These are phyloP conservation scores for Syrista parreyssii DNA, from an alignment of 2,888 invertebrate species.

Conservation along the genomic window DNA sequence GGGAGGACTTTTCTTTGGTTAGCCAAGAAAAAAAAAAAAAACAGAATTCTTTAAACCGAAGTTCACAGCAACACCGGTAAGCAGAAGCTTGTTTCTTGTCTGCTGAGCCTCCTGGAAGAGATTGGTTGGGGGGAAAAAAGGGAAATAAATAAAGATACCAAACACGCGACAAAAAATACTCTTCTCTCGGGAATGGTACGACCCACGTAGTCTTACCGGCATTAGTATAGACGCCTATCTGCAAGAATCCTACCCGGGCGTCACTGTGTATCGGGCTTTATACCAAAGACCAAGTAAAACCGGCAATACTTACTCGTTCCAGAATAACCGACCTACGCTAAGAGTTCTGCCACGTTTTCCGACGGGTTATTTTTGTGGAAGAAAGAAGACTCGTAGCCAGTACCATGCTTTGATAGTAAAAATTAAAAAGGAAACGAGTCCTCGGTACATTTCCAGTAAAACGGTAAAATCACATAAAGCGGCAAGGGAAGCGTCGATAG, in stretches of 20 bases:
- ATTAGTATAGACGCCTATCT: not conserved
- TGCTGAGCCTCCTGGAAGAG: not conserved
- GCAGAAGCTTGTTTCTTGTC: not conserved
- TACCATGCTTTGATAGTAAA: not conserved
- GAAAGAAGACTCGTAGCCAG: not conserved
- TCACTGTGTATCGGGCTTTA: not conserved
- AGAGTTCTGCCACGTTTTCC: slow-evolving; percentile 17
- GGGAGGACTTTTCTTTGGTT: not conserved
- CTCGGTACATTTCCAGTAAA: not conserved
- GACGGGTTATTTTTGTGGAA: not conserved
- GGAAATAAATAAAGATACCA: not conserved
- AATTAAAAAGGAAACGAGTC: not conserved
- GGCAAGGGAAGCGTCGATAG: not conserved
- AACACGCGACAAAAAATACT: not conserved
- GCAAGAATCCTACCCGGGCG: not conserved
- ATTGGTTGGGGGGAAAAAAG: not conserved
- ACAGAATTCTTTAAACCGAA: not conserved
- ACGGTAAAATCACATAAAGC: not conserved
- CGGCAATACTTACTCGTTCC: slow-evolving; percentile 6
- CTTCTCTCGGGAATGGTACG: not conserved
- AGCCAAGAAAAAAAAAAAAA: not conserved
- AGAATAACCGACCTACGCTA: slow-evolving; percentile 39
- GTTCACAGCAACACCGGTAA: not conserved
- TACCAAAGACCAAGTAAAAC: not conserved
- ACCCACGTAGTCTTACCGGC: not conserved